These are phyloP conservation scores for Eueremaeus valkanovi DNA, from an alignment of 2,888 invertebrate genomes.

Conservation along the genomic window DNA sequence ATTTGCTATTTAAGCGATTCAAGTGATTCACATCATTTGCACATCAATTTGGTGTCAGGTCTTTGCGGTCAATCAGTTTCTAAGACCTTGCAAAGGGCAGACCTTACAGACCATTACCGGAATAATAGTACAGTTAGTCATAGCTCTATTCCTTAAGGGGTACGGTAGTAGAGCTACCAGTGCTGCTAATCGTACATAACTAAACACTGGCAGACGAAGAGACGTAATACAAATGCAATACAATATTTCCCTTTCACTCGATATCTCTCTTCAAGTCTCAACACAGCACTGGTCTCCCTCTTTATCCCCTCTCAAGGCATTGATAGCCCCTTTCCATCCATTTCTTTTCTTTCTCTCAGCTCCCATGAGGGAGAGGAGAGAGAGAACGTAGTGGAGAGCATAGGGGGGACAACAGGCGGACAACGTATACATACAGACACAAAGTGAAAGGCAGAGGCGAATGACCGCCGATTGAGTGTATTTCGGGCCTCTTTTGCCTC, in stretches of 20 bases:
- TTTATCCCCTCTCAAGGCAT: constrained; percentile 28
- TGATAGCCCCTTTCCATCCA: constrained; percentile 33
- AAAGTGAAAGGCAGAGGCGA: constrained; percentile 31
- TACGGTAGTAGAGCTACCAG: neutral
- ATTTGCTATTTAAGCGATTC: constrained; percentile 25
- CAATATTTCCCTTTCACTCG: constrained; percentile 27
- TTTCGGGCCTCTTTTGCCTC: constrained; percentile 35
- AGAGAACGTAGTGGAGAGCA: too few relatives aligned
- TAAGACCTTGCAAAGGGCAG: neutral
- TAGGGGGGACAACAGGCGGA: too few relatives aligned
- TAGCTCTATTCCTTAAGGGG: neutral
- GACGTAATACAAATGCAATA: constrained; percentile 28
- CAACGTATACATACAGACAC: neutral
- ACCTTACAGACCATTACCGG: neutral
- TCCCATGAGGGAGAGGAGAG: constrained; percentile 36
- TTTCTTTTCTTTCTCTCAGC: constrained; percentile 28
- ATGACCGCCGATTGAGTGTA: constrained; percentile 24
- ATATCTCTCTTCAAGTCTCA: constrained; percentile 4
- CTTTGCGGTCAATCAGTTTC: constrained; percentile 31
- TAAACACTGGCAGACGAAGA: constrained; percentile 8
- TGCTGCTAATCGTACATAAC: neutral
- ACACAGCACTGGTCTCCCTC: neutral
- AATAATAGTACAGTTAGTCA: neutral
- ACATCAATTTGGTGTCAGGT: neutral
- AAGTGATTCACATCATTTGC: neutral